Percentiles rank a stretch among this genome's conserved stretches.
phyloP scores from a whole-genome alignment of 2,888 invertebrate species.

The Disparrhopalites patrizii region DNA sequence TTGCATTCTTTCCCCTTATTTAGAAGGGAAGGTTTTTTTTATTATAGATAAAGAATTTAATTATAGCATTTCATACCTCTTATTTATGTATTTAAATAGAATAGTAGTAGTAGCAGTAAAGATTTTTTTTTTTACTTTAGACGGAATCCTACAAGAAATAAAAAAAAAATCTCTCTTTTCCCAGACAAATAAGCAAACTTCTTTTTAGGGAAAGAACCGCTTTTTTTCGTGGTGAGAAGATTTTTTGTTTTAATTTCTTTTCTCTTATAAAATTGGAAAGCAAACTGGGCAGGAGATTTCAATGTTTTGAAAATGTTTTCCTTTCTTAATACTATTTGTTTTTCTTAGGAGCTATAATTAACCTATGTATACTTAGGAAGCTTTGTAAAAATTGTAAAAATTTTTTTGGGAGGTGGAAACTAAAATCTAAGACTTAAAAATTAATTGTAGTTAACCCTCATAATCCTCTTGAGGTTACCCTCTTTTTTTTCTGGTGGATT shows the following conservation, averaged over 20 bases:
- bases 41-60: too few species aligned
- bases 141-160: too few species aligned
- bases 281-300: slow-evolving; percentile 49
- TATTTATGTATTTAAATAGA: too few species aligned
- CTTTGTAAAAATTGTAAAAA: too few species aligned
- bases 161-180: too few species aligned
- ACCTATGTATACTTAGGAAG: background rate
- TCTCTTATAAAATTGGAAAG: slow-evolving; percentile 45
- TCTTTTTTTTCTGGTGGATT: too few species aligned
- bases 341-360: background rate
- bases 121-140: too few species aligned
- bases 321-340: background rate
- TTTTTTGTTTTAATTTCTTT: slow-evolving; percentile 23
- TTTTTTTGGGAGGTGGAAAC: background rate
- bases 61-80: too few species aligned
- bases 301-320: background rate
- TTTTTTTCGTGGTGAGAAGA: background rate
- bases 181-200: background rate
- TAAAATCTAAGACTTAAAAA: background rate
- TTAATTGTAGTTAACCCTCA: background rate
- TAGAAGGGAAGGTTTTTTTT: too few species aligned
- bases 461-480: too few species aligned
- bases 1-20: too few species aligned
- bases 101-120: background rate
- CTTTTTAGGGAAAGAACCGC: background rate